Percentiles rank a stretch among this genome's conserved stretches.
phyloP scores from a whole-genome alignment of 1,140 invertebrate species.

The Tribolium castaneum region DNA sequence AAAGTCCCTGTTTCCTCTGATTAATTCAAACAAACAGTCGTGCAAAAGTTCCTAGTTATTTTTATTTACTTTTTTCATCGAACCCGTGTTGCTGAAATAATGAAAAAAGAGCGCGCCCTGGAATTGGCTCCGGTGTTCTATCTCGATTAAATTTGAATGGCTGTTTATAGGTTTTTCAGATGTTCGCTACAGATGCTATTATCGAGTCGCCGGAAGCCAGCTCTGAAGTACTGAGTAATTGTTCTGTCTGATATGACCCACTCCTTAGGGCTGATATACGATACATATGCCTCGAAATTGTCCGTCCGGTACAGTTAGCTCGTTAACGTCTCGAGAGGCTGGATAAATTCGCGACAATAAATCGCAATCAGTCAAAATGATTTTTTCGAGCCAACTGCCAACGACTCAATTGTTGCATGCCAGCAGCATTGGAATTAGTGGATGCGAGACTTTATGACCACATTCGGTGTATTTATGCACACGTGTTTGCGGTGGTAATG shows the following conservation, averaged over 20 bases:
- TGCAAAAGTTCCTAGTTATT: slow-evolving; percentile 31
- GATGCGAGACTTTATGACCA: slow-evolving; percentile 48
- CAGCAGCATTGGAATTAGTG: slow-evolving; percentile 47
- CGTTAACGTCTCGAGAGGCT: slow-evolving; percentile 11
- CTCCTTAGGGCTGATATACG: slow-evolving; percentile 34
- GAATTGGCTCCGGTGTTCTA: background rate
- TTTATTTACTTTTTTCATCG: slow-evolving; percentile 25
- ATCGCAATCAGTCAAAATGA: slow-evolving; percentile 13
- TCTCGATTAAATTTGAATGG: background rate
- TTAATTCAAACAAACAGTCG: slow-evolving; percentile 33
- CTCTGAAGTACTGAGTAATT: slow-evolving; percentile 20
- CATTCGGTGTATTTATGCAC: slow-evolving; percentile 45
- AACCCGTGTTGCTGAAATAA: slow-evolving; percentile 13
- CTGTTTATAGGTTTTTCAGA: slow-evolving; percentile 5
- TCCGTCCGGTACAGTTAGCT: slow-evolving; percentile 24
- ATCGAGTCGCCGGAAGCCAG: slow-evolving; percentile 7
- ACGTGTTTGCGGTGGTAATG: slow-evolving; percentile 49
- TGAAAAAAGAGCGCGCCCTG: slow-evolving; percentile 4
- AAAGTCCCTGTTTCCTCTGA: slow-evolving; percentile 32
- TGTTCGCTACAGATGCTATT: slow-evolving; percentile 17
- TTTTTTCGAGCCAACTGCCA: background rate
- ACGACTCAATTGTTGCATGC: slow-evolving; percentile 23
- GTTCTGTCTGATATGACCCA: slow-evolving; percentile 33
- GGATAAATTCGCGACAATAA: slow-evolving; percentile 21
- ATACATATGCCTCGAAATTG: slow-evolving; percentile 23